These are phyloP conservation scores for Hyles euphorbiae DNA, from an alignment of 1,140 invertebrate genomes.

Conservation along the genomic window DNA sequence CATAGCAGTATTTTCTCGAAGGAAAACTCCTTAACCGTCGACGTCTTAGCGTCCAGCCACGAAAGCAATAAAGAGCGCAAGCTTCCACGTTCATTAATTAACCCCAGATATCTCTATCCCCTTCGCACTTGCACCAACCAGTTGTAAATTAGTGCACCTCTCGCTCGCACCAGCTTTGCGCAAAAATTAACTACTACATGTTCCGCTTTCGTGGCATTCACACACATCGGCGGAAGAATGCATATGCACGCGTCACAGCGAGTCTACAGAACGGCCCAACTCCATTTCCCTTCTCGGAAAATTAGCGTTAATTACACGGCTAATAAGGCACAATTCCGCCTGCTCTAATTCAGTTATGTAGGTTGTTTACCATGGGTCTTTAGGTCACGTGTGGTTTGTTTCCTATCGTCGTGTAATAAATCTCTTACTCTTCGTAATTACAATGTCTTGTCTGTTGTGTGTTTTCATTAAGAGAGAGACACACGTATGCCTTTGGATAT, in stretches of 20 bases:
- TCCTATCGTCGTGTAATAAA: conserved; percentile 72
- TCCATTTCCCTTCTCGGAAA: conserved; percentile 31
- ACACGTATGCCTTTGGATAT: conserved; percentile 21
- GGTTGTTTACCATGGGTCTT: conserved; percentile 30
- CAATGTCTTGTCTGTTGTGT: conserved; percentile 72
- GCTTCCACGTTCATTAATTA: conserved; percentile 77
- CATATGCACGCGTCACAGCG: conserved; percentile 56
- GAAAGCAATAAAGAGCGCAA: conserved; percentile 76
- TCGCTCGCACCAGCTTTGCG: conserved; percentile 72
- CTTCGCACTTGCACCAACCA: conserved; percentile 53
- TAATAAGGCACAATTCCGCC: conserved; percentile 50
- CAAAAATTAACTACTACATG: conserved; percentile 76
- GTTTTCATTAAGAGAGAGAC: conserved; percentile 65
- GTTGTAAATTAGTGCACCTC: conserved; percentile 72
- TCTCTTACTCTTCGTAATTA: conserved; percentile 72
- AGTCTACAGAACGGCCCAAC: conserved; percentile 35
- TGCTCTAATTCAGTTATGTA: conserved; percentile 34
- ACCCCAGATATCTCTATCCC: conserved; percentile 58
- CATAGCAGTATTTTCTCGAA: conserved; percentile 57
- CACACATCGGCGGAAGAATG: conserved; percentile 57
- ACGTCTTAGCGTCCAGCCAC: conserved; percentile 73
- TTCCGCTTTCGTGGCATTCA: conserved; percentile 60
- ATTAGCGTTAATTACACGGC: conserved; percentile 51
- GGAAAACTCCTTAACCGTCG: conserved; percentile 71
- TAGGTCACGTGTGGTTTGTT: conserved; percentile 69